These are phyloP conservation scores for Hippotragus niger DNA, from an alignment of 2,113 vertebrate species.

Conservation along the genomic window DNA sequence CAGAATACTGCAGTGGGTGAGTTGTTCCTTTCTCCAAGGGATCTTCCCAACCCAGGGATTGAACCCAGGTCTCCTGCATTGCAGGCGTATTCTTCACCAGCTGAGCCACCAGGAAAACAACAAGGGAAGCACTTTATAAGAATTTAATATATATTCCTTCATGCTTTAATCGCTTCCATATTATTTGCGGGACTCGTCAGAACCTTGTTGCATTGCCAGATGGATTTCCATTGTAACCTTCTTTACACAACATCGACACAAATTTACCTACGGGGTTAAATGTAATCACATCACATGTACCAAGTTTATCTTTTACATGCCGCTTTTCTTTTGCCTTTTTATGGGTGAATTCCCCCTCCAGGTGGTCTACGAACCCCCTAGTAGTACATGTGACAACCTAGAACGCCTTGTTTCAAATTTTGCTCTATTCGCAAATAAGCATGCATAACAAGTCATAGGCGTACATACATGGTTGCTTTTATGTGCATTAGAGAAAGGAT, in stretches of 20 bases:
- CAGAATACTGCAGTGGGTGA: not conserved
- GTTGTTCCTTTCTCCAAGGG: not conserved
- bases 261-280: not conserved
- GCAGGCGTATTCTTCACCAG: not conserved
- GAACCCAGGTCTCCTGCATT: not conserved
- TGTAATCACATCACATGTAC: not conserved
- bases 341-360: not conserved
- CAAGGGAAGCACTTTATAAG: constrained; percentile 1
- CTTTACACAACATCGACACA: not conserved
- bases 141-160: constrained; percentile 47
- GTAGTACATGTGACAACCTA: not conserved
- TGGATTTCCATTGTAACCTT: not conserved
- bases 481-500: not conserved
- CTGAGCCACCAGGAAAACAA: not conserved
- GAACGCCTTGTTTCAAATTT: not conserved
- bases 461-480: not conserved
- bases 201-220: not conserved
- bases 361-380: not conserved
- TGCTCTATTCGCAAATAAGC: not conserved
- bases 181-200: constrained; percentile 46
- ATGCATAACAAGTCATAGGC: too few species aligned
- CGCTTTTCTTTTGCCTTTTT: not conserved
- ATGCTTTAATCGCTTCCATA: constrained; percentile 54
- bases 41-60: not conserved
- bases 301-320: not conserved